Conservation (phyloP, 2,797 vertebrate genomes). For the Silurus aristotelis region DNA sequence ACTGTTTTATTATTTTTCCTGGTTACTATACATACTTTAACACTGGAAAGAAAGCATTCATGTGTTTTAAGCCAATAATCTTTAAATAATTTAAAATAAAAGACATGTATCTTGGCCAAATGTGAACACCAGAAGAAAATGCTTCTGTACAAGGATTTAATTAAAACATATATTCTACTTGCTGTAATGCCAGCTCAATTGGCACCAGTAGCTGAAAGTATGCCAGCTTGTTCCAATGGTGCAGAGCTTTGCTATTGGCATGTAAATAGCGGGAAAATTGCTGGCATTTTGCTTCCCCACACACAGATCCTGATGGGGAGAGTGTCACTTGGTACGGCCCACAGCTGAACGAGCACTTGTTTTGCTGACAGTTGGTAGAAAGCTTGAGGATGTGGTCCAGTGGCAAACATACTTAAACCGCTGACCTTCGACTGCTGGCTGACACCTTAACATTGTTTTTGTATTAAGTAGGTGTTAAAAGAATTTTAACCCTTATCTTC, state of each 20-base stretch:
- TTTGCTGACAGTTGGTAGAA: constrained; percentile 44
- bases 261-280: constrained; percentile 8
- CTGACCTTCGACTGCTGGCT: constrained; percentile 11
- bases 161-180: background rate
- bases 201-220: background rate
- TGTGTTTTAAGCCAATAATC: background rate
- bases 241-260: background rate
- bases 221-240: constrained; percentile 19
- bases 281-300: background rate
- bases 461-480: background rate
- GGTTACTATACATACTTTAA: background rate
- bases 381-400: background rate
- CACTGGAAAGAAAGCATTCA: background rate
- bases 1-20: background rate
- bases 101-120: background rate
- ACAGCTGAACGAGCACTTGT: constrained; percentile 25
- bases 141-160: background rate
- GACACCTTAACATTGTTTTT: constrained; percentile 18
- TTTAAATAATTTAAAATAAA: background rate
- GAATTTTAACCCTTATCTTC: background rate
- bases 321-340: constrained; percentile 13
- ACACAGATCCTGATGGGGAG: background rate
- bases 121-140: background rate
- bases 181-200: background rate
- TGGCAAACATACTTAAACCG: background rate